phyloP scores from a whole-genome alignment of 2,888 invertebrate species.

The Scaeva pyrastri region DNA sequence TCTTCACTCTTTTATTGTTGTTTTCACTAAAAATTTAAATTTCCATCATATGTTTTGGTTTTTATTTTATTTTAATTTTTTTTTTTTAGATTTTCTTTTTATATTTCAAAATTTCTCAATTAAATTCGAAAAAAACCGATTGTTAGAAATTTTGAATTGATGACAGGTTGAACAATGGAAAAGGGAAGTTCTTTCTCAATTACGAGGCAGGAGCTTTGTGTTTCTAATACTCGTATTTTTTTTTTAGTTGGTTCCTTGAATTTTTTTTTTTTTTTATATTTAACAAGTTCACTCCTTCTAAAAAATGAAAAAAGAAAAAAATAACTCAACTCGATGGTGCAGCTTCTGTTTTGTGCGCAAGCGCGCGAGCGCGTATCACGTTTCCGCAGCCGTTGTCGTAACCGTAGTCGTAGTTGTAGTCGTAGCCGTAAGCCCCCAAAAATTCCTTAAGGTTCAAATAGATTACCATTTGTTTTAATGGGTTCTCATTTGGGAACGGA shows the following conservation, averaged over 20 bases:
- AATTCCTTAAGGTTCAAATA: constrained; percentile 71
- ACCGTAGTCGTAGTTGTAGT: constrained; percentile 25
- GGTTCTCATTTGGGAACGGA: constrained; percentile 50
- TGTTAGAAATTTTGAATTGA: background rate
- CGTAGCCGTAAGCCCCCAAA: constrained; percentile 32
- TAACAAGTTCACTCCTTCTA: constrained; percentile 60
- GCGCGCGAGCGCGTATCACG: constrained; percentile 68
- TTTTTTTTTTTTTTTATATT: no score
- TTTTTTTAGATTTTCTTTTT: background rate
- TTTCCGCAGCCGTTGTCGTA: constrained; percentile 52
- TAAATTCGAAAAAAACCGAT: background rate
- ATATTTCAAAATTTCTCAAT: background rate
- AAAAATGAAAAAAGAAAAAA: constrained; percentile 7
- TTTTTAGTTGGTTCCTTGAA: background rate
- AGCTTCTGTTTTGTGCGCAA: constrained; percentile 51
- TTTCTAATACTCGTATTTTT: constrained; percentile 46
- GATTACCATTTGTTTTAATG: constrained; percentile 63
- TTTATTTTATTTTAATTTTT: background rate
- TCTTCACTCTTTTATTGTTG: constrained; percentile 30
- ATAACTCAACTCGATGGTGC: constrained; percentile 29
- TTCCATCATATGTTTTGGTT: background rate
- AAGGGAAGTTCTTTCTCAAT: background rate
- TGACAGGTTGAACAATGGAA: constrained; percentile 18
- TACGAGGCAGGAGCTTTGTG: constrained; percentile 65
- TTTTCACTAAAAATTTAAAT: constrained; percentile 27